phyloP scores from a whole-genome alignment of 2,797 vertebrate genomes.

The Esox lucius region DNA sequence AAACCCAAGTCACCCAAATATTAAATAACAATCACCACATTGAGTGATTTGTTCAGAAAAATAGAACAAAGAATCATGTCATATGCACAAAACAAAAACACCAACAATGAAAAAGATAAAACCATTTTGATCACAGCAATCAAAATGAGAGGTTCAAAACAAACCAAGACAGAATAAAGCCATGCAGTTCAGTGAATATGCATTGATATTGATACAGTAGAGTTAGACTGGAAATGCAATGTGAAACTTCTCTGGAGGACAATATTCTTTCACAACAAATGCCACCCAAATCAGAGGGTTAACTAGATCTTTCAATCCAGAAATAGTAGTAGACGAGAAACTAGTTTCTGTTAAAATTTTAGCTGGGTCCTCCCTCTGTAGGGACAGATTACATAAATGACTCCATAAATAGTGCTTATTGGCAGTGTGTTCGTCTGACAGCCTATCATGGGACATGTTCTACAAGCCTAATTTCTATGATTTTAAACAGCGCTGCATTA shows the following conservation, averaged over 20 bases:
- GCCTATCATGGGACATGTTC: slow-evolving; percentile 45
- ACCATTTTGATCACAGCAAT: slow-evolving; percentile 65
- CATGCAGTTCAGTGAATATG: slow-evolving; percentile 57
- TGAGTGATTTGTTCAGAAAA: slow-evolving; percentile 19
- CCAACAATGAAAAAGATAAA: slow-evolving; percentile 21
- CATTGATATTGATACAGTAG: slow-evolving; percentile 13
- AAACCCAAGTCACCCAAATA: slow-evolving; percentile 21
- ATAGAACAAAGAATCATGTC: slow-evolving; percentile 21
- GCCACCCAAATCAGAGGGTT: slow-evolving; percentile 23
- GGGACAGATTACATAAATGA: not conserved
- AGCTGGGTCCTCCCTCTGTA: not conserved
- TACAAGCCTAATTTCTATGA: slow-evolving; percentile 43
- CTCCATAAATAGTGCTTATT: slow-evolving; percentile 7
- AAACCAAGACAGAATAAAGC: slow-evolving; percentile 41
- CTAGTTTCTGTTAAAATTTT: slow-evolving; percentile 6
- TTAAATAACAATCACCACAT: slow-evolving; percentile 15
- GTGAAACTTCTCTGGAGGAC: slow-evolving; percentile 9
- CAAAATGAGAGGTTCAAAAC: slow-evolving; percentile 59
- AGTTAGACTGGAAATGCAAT: slow-evolving; percentile 1
- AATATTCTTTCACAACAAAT: slow-evolving; percentile 12
- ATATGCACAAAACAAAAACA: slow-evolving; percentile 20
- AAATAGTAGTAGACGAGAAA: slow-evolving; percentile 12
- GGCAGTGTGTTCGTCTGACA: slow-evolving; percentile 11
- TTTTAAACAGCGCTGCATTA: slow-evolving; percentile 17
- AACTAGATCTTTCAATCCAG: slow-evolving; percentile 39